Base-by-base conservation (phyloP, 2,888 invertebrate species). In the Sarcophaga subvicina region DNA sequence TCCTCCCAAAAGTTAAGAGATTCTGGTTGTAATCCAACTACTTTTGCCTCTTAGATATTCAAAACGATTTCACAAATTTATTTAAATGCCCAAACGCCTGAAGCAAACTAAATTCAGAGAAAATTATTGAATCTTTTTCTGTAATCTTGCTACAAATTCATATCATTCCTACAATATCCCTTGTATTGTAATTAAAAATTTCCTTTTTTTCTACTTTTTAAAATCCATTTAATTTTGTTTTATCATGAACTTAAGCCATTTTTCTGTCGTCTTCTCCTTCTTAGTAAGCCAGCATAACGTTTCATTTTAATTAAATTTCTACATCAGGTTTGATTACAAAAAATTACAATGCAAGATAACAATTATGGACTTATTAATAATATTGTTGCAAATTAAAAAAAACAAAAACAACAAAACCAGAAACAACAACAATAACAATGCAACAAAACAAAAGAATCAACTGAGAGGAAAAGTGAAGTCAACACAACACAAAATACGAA, bases 341-440 rank as follows among this genome's bases (percentile, higher is more conserved):
- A 84, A 81, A 72, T 75, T 63, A 78, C 76, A 71, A 45, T 45
- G 12, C 63, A 3, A 66, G 87, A 87, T 87, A 84, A 87, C 87
- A 87, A 84, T 84, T 87, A 84, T 72, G 71, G 54, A 17, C 60
- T 79, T 87, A 79, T 87, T 87, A 87, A 84, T 79, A 83, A 80
- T 49, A 83, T 59, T 86, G 69, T 67, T 3, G 45, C 4, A 67
- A 45, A 14, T 54, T 54, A 54, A 54, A 54, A 54, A 54, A 14
- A 14, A 49, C 11, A 49, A 49, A 0, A 49, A 10, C 49, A 14
- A 49, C 0, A 14, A 49, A 49, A 22, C 1, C 8, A 11, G 12
- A 49, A 12, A 17, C 37, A 76, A 37, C 27, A 59, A 20, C 37
- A 25, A 20, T 22, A 25, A 54, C 0, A 11, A 70, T 45, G 6